Evolutionary conservation across 2,113 vertebrate species (phyloP).

Genomic region (Myotis davidii): DNA sequence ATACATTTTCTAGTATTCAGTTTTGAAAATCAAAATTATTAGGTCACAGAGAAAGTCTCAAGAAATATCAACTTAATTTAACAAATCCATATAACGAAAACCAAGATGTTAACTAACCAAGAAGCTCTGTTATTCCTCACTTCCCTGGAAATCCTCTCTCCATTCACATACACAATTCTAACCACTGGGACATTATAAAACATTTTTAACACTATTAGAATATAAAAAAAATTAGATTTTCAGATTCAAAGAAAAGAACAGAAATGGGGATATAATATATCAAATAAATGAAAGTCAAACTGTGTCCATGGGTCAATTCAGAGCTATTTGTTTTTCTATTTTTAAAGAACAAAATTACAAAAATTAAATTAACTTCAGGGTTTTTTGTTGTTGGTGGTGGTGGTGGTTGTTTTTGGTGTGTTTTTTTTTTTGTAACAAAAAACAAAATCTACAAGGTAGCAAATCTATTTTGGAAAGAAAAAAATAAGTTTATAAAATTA

Average conservation of each 20-base stretch:
- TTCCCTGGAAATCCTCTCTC: too few species aligned
- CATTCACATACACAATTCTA: not conserved
- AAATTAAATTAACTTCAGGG: slow-evolving; percentile 16
- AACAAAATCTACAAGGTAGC: not conserved
- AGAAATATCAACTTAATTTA: not conserved
- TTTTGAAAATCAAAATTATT: not conserved
- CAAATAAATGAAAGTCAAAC: not conserved
- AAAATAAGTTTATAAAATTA: not conserved
- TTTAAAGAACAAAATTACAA: not conserved
- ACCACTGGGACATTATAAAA: not conserved
- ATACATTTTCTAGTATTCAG: not conserved
- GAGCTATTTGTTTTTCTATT: not conserved
- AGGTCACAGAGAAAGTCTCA: not conserved
- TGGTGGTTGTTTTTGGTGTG: not conserved
- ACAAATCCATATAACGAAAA: not conserved
- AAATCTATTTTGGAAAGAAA: not conserved
- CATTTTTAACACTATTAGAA: not conserved
- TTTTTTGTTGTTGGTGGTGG: not conserved
- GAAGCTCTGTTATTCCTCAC: not conserved
- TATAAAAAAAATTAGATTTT: not conserved
- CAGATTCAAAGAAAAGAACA: not conserved
- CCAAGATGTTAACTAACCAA: not conserved
- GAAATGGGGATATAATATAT: not conserved
- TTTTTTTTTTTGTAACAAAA: not conserved
- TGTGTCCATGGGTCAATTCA: not conserved